Conservation (phyloP, 2,797 vertebrate species). For the Sebastes melanostomus region DNA sequence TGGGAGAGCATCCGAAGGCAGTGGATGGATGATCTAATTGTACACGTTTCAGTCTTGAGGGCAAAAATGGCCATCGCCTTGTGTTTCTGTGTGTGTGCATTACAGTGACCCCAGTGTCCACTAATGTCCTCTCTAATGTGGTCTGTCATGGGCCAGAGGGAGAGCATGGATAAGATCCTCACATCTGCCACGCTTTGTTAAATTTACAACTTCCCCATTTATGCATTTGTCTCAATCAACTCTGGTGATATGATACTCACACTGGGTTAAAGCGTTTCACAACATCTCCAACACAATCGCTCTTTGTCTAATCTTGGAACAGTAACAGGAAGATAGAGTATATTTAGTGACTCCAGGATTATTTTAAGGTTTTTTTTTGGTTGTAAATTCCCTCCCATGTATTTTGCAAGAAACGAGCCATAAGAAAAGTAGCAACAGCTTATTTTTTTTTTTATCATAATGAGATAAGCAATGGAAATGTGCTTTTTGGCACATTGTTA, state of each 20-base stretch:
- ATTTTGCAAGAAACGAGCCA: neutral
- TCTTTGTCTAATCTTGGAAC: constrained; percentile 18
- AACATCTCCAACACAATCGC: constrained; percentile 11
- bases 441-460: neutral
- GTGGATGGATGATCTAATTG: constrained; percentile 59
- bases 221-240: constrained; percentile 41
- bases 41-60: constrained; percentile 25
- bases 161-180: constrained; percentile 27
- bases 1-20: constrained; percentile 28
- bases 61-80: constrained; percentile 18
- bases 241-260: constrained; percentile 34
- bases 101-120: constrained; percentile 40
- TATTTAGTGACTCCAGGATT: neutral
- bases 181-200: constrained; percentile 21
- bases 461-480: neutral
- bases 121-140: constrained; percentile 57
- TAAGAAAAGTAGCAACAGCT: neutral
- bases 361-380: neutral
- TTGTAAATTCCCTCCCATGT: neutral
- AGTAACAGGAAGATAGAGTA: neutral
- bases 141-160: constrained; percentile 56
- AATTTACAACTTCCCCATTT: constrained; percentile 42
- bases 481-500: too few relatives aligned
- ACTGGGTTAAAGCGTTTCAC: constrained; percentile 31
- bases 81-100: constrained; percentile 35